These are phyloP conservation scores for Schlechtendalia chinensis DNA, from an alignment of 1,140 invertebrate species.

Conservation along the genomic window DNA sequence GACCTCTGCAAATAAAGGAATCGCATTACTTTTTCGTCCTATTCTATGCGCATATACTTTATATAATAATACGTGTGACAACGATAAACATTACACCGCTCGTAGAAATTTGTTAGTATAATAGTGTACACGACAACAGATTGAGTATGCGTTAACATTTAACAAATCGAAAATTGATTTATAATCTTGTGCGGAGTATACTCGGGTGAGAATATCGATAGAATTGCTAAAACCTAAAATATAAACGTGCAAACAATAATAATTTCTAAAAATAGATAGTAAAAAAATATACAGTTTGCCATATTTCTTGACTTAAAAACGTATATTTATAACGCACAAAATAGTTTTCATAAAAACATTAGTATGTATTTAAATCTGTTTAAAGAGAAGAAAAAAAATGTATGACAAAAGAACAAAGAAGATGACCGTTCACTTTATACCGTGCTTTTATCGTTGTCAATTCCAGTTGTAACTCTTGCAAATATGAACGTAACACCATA, in stretches of 20 bases:
- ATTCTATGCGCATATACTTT: not conserved
- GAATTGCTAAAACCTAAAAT: too few relatives aligned
- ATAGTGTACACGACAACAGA: too few relatives aligned
- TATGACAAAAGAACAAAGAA: not conserved
- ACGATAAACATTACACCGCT: too few relatives aligned
- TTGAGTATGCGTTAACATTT: too few relatives aligned
- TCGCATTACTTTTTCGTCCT: slow-evolving; percentile 14
- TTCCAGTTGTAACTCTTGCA: not conserved
- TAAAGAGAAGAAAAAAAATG: not conserved
- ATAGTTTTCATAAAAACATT: not conserved
- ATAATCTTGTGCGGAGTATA: too few relatives aligned
- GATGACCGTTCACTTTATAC: not conserved
- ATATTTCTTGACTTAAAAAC: slow-evolving; percentile 3
- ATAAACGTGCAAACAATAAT: not conserved
- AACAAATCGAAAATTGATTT: too few relatives aligned
- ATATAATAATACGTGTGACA: too few relatives aligned
- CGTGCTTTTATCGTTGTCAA: not conserved
- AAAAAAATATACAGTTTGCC: not conserved
- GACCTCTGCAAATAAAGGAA: not conserved
- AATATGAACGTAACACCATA: not conserved
- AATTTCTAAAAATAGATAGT: not conserved
- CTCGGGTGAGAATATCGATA: too few relatives aligned
- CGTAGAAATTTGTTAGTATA: too few relatives aligned
- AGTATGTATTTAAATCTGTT: not conserved
- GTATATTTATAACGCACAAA: not conserved